A percentile compares a stretch with the other conserved stretches of the same genome.
Evolutionary conservation across 2,113 vertebrate genomes (phyloP).

Genomic region (Cinclus mexicanus): DNA sequence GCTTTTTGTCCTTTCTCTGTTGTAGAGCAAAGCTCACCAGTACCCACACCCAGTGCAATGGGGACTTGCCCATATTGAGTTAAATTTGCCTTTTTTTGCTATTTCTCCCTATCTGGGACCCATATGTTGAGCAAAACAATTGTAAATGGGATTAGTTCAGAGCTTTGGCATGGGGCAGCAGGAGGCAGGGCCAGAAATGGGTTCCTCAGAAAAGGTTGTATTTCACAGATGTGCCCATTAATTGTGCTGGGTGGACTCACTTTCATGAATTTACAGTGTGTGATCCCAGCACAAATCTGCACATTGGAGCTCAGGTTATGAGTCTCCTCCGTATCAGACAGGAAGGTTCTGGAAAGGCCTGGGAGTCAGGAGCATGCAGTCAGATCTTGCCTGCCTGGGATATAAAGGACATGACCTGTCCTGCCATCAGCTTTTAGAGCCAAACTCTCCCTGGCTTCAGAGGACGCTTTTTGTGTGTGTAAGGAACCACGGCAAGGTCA

Average conservation of each 20-base stretch:
- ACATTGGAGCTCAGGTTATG: not conserved
- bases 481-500: not conserved
- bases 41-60: not conserved
- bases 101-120: conserved; percentile 25
- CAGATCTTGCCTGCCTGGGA: not conserved
- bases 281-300: not conserved
- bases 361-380: not conserved
- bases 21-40: not conserved
- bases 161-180: not conserved
- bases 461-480: not conserved
- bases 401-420: not conserved
- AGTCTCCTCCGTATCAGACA: not conserved
- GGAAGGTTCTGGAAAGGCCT: not conserved
- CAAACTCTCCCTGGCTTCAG: not conserved
- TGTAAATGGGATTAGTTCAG: not conserved
- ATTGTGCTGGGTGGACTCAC: not conserved
- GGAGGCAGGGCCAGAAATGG: not conserved
- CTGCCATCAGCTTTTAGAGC: not conserved
- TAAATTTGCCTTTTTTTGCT: not conserved
- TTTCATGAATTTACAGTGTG: not conserved
- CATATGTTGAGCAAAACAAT: conserved; percentile 33
- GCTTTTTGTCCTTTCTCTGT: not conserved
- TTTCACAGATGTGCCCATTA: not conserved
- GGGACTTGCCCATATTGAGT: not conserved
- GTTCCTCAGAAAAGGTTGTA: not conserved